Evolutionary conservation across 2,888 invertebrate species (phyloP), one percentile per base, ranked within the genome.

Genomic region (Nomada fabriciana): DNA sequence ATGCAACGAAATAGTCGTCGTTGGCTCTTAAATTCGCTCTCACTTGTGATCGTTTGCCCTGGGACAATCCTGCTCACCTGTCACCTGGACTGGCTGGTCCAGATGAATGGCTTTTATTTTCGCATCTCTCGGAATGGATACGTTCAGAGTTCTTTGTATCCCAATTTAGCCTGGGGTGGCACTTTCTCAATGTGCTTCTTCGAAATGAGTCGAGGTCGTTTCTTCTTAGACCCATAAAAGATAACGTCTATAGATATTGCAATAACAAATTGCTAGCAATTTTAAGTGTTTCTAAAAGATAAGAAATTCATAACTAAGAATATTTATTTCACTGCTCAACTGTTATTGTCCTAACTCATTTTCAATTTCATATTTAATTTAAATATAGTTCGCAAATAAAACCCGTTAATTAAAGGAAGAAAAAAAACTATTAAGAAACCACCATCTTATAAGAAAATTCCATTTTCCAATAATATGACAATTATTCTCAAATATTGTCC

Each of bases 1-100:
- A 85, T 70, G 70, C 72, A 69, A 59, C 72, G 15, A 68, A 72
- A 60, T 69, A 72, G 25, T 76, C 84, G 87, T n/a, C 85, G 87
- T 80, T 90, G 86, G 83, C 90, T 91, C 91, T 91, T 91, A 86
- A 90, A 89, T 88, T 90, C 89, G 87, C 90, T 90, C 89, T 90
- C 89, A 78, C 89, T 85, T 50, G 64, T 11, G 63, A 68, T 43
- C 50, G 74, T 55, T 82, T 36, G 69, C 85, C 81, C 86, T 82
- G 84, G 84, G 84, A 80, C 77, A 29, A 47, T 69, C 65, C 73
- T 71, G 74, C 65, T 82, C 84, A 76, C 76, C 80, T 80, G 80
- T 70, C 57, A 70, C 53, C 53, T n/a, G 53, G 53, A 53, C n/a
- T 18, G 50, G 59, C 43, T 36, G 59, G 43, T 2, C 36, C 64